Conservation (phyloP, 1,140 invertebrate genomes). For the Pantala flavescens region DNA sequence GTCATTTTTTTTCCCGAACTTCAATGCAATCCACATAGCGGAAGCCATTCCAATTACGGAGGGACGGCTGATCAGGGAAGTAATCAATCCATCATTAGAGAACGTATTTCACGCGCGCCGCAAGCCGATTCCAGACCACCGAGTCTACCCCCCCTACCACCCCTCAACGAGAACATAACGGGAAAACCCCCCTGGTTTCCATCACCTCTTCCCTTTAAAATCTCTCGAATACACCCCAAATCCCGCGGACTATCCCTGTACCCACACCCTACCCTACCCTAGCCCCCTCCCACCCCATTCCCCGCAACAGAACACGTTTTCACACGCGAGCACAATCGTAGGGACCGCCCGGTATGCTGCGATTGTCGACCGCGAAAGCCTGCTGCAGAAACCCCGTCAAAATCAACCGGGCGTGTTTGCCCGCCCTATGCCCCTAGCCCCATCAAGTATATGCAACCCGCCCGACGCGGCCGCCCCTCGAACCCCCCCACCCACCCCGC, state of each 20-base stretch:
- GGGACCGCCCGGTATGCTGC: background rate
- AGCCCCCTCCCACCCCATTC: background rate
- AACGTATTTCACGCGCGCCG: background rate
- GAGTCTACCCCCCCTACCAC: background rate
- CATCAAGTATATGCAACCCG: background rate
- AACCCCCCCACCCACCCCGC: background rate
- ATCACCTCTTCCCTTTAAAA: background rate
- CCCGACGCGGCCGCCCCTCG: background rate
- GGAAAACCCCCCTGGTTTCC: background rate
- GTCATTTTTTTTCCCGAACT: background rate
- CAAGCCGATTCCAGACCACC: background rate
- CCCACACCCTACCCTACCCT: background rate
- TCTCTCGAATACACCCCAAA: background rate
- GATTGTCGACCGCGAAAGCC: conserved; percentile 6
- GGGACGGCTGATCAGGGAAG: background rate
- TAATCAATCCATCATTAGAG: conserved; percentile 10
- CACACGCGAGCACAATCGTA: background rate
- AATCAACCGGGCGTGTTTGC: background rate
- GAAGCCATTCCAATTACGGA: conserved; percentile 1
- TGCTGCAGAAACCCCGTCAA: conserved; percentile 7
- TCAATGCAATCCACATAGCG: background rate
- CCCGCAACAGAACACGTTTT: background rate
- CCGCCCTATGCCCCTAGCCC: background rate
- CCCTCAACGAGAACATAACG: background rate
- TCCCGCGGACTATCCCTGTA: too few species aligned